Evolutionary conservation across 1,140 invertebrate genomes (phyloP).

Genomic region (Heliconius hermathena): DNA sequence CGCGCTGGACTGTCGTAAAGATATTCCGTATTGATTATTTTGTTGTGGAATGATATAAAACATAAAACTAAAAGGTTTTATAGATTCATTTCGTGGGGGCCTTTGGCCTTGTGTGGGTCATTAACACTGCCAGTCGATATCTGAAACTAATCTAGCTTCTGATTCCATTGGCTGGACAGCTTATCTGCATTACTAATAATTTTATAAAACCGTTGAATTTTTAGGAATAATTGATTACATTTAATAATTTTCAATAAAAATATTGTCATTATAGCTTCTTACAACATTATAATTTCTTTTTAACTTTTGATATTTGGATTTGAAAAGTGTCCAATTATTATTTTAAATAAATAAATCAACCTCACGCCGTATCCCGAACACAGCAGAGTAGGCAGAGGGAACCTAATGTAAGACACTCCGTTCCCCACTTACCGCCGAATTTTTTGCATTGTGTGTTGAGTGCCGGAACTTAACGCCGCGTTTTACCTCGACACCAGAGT

Average conservation of each 20-base stretch:
- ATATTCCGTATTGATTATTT: conserved; percentile 74
- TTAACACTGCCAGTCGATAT: conserved; percentile 70
- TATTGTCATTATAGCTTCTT: background rate
- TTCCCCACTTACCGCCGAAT: no score
- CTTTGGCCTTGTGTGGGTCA: conserved; percentile 76
- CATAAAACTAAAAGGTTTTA: conserved; percentile 77
- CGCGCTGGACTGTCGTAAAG: conserved; percentile 65
- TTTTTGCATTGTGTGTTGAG: no score
- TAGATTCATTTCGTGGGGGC: conserved; percentile 69
- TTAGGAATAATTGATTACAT: background rate
- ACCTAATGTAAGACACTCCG: no score
- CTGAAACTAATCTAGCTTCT: conserved; percentile 72
- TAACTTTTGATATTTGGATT: background rate
- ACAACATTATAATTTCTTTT: background rate
- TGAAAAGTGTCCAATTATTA: background rate
- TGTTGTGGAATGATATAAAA: conserved; percentile 69
- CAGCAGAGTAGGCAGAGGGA: no score
- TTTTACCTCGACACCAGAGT: no score
- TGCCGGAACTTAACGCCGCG: no score
- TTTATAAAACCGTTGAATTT: conserved; percentile 13
- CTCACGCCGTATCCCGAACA: no score
- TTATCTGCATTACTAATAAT: conserved; percentile 41
- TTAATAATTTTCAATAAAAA: background rate
- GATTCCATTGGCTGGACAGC: conserved; percentile 65
- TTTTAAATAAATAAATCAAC: background rate